Conservation (phyloP, 2,888 invertebrate species). For the Ectobius pallidus region DNA sequence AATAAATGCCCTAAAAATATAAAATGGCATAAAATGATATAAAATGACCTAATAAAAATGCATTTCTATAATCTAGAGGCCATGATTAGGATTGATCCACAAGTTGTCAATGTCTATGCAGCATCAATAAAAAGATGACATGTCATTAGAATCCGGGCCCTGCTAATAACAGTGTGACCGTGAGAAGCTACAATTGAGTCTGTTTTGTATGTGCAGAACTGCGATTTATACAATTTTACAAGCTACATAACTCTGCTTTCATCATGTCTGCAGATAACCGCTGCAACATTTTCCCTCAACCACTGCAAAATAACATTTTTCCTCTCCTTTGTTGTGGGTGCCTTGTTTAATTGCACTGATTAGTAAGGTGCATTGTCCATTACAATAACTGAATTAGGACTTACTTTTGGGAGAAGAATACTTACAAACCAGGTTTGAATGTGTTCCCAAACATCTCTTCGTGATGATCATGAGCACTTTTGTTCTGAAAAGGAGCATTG, state of each 20-base stretch:
- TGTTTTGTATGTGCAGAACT: background rate
- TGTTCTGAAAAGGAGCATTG: background rate
- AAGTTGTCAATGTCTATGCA: no score
- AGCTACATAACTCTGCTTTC: conserved; percentile 1
- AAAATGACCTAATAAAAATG: no score
- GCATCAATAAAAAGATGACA: no score
- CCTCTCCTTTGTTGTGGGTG: background rate
- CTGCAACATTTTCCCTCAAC: background rate
- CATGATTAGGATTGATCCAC: no score
- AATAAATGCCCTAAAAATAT: no score
- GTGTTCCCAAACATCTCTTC: background rate
- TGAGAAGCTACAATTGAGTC: background rate
- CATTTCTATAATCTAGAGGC: no score
- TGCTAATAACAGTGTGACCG: background rate
- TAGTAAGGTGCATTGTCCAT: background rate
- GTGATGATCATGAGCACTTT: background rate
- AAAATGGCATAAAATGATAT: no score
- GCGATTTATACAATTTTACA: background rate
- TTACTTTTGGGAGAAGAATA: background rate
- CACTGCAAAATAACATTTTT: background rate
- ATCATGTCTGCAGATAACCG: background rate
- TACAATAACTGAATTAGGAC: background rate
- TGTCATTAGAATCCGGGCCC: no score
- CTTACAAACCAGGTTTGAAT: background rate
- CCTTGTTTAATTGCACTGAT: background rate